Evolutionary conservation across 2,113 vertebrate species (phyloP), one percentile per base, ranked within the genome.

Genomic region (Gymnarchus niloticus): DNA sequence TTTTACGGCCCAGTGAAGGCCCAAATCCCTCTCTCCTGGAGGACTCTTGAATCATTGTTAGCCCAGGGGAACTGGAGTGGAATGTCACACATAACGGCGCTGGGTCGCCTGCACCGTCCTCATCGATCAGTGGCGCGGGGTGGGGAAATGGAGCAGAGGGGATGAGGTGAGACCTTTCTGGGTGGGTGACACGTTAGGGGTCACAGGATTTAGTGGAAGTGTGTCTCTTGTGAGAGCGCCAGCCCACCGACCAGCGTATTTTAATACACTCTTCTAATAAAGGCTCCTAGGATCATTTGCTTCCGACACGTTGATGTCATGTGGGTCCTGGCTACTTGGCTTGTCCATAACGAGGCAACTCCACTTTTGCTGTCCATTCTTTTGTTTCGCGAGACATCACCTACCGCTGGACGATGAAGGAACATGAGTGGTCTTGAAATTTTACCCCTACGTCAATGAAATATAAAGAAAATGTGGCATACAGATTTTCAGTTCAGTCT

Each of bases 31-130:
- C 96, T 96, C 95, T 96, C 94, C 92, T 94, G 92, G 87, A 91
- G 91, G 89, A 83, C 78, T 83, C 85, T 89, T 92, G 92, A 95
- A 96, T 97, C 96, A 95, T 95, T 94, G 91, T 87, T 92, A 92
- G 94, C 93, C 92, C 94, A 94, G 94, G 96, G 96, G 96, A 96
- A 96, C 95, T 95, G 94, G 94, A 96, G 96, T 95, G 95, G 95
- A 97, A 96, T 95, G 95, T 96, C 92, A 90, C 94, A 92, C 96
- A 96, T 97, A 96, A 96, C 96, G 94, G 92, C 92, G 90, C 94
- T 95, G 96, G 95, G 96, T 96, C 95, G 95, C 95, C 33, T 91
- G 90, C 85, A 93, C 93, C 93, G 89, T 92, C 78, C 92, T 91
- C 93, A 97, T 96, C 91, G 96, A 97, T 96, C 92, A 89, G 84